These are phyloP conservation scores for Escarpia spicata DNA, from an alignment of 2,888 invertebrate genomes.

Conservation along the genomic window DNA sequence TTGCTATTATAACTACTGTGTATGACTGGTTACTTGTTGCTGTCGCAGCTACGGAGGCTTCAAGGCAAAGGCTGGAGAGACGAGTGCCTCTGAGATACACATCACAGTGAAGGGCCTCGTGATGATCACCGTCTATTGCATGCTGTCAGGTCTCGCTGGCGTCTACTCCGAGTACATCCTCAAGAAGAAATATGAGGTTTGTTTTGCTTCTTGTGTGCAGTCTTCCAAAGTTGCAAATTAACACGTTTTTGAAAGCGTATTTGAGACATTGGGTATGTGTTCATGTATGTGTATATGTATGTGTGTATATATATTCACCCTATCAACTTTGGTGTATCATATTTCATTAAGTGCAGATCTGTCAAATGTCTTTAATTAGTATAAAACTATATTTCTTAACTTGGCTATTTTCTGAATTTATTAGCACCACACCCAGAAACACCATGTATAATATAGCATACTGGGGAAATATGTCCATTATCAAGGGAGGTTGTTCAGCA, in stretches of 20 bases:
- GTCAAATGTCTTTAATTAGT: neutral
- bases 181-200: constrained; percentile 52
- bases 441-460: too few relatives aligned
- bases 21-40: neutral
- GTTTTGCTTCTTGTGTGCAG: neutral
- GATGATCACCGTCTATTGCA: constrained; percentile 59
- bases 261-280: neutral
- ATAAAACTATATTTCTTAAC: neutral
- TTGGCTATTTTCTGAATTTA: neutral
- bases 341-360: neutral
- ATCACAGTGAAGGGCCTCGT: constrained; percentile 59
- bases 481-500: too few relatives aligned
- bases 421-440: neutral
- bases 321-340: neutral
- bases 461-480: too few relatives aligned
- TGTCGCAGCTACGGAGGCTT: constrained; percentile 56
- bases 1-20: too few relatives aligned
- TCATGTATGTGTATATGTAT: too few relatives aligned
- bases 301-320: neutral
- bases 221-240: neutral
- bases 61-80: constrained; percentile 41
- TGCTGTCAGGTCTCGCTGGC: constrained; percentile 62
- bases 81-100: constrained; percentile 49
- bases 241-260: neutral
- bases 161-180: constrained; percentile 64